Percentiles rank a stretch among this genome's conserved stretches.
Evolutionary conservation across 2,113 vertebrate species (phyloP).

Genomic region (Bettongia penicillata): DNA sequence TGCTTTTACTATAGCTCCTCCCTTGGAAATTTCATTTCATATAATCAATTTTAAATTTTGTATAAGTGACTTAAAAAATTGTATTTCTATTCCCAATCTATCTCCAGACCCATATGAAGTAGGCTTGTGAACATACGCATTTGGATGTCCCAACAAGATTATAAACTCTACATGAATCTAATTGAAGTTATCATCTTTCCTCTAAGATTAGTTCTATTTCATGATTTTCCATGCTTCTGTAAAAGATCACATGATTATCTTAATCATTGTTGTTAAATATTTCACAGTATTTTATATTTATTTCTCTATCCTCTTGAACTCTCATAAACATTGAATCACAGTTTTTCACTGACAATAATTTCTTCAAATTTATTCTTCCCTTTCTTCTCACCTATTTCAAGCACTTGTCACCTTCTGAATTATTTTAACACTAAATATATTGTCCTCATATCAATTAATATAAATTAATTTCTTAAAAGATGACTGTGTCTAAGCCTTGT

Average conservation of each 20-base stretch:
- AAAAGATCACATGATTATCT: too few species aligned
- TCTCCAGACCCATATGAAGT: background rate
- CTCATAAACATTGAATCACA: background rate
- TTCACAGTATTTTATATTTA: background rate
- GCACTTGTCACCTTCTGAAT: too few species aligned
- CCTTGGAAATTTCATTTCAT: background rate
- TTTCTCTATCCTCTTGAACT: background rate
- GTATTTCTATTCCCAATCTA: background rate
- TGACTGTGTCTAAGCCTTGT: background rate
- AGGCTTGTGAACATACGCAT: background rate
- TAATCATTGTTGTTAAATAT: too few species aligned
- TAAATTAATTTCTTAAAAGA: background rate
- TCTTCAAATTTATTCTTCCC: background rate
- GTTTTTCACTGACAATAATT: background rate
- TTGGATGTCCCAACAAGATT: background rate
- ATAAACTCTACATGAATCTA: background rate
- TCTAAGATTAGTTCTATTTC: background rate
- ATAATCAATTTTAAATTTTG: background rate
- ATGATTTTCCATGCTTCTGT: background rate
- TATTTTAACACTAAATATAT: background rate
- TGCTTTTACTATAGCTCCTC: background rate
- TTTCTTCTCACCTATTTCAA: background rate
- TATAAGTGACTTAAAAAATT: background rate
- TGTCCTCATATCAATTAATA: background rate
- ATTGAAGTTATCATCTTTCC: background rate